phyloP scores from a whole-genome alignment of 2,888 invertebrate species.

The Heliconius aoede region DNA sequence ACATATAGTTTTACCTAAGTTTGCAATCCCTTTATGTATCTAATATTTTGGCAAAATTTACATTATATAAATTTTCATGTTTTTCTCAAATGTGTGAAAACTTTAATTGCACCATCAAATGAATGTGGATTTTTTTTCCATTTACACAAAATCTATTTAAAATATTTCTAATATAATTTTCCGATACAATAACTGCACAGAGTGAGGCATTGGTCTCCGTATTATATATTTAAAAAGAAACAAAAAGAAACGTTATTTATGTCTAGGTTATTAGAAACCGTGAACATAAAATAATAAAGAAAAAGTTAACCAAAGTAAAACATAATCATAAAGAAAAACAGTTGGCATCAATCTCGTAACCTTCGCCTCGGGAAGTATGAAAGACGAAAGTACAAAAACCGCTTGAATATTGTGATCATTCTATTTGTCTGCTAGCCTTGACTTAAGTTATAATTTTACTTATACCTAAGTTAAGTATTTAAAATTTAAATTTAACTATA shows the following conservation, averaged over 20 bases:
- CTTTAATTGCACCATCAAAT: background rate
- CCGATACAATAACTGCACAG: no score
- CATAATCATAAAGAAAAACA: slow-evolving; percentile 16
- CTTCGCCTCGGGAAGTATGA: slow-evolving; percentile 12
- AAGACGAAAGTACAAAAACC: slow-evolving; percentile 6
- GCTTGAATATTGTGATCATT: slow-evolving; percentile 1
- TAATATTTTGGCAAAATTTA: background rate
- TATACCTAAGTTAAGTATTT: background rate
- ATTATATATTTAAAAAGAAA: no score
- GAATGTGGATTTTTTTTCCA: background rate
- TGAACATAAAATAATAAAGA: background rate
- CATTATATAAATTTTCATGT: background rate
- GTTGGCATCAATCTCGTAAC: slow-evolving; percentile 9
- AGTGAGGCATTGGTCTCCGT: no score
- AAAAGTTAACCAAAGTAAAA: slow-evolving; percentile 7
- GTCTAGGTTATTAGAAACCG: background rate
- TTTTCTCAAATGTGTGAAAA: background rate
- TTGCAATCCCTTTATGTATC: background rate
- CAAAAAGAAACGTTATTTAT: background rate
- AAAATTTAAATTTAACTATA: background rate
- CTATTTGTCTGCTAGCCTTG: background rate
- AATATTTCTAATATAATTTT: no score
- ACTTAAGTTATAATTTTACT: background rate
- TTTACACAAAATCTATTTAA: background rate
- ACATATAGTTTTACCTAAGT: background rate